Percentiles rank a stretch among this genome's conserved stretches.
phyloP scores from a whole-genome alignment of 2,113 vertebrate species.

The Strix uralensis region DNA sequence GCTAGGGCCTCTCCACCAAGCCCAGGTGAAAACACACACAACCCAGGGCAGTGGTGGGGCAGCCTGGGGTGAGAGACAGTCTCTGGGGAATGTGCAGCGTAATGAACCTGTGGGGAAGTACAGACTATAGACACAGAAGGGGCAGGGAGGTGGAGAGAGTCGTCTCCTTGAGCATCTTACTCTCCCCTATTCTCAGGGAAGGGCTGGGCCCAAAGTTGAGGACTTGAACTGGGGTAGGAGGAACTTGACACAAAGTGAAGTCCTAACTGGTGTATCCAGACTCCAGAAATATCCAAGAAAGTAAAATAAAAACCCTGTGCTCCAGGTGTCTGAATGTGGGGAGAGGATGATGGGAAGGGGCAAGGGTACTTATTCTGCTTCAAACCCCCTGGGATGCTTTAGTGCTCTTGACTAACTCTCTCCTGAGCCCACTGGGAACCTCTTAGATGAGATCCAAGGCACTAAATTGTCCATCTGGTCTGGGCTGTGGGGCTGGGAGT shows the following conservation, averaged over 20 bases:
- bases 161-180: neutral
- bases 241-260: neutral
- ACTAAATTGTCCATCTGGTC: neutral
- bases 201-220: neutral
- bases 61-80: neutral
- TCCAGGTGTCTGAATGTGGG: neutral
- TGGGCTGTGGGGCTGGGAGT: neutral
- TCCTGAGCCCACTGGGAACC: neutral
- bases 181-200: neutral
- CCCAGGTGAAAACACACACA: neutral
- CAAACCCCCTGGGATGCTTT: neutral
- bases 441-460: neutral
- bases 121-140: neutral
- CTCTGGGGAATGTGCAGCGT: neutral
- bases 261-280: too few species aligned
- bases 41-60: neutral
- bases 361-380: neutral
- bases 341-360: neutral
- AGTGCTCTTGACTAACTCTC: neutral
- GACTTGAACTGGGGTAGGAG: neutral
- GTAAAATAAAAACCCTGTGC: neutral
- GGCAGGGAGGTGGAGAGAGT: too few species aligned
- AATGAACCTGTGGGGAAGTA: too few species aligned
- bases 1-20: neutral
- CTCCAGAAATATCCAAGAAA: neutral